A percentile compares a stretch with the other conserved stretches of the same genome.
Conservation (phyloP, 2,113 vertebrate genomes). For the Etheostoma cragini region DNA sequence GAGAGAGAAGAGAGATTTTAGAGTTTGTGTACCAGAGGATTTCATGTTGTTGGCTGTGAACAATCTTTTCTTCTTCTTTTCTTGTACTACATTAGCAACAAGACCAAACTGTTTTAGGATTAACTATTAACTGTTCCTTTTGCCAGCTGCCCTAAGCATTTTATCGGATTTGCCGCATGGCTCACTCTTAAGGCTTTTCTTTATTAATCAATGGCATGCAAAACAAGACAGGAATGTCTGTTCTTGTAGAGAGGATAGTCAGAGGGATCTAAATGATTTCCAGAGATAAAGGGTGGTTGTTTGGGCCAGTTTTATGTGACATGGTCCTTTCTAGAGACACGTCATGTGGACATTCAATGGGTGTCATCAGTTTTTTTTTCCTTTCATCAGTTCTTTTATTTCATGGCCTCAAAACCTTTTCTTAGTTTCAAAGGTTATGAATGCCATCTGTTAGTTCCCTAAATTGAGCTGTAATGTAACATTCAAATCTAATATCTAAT, state of each 20-base stretch:
- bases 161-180: neutral
- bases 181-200: neutral
- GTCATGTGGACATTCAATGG: neutral
- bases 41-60: conserved; percentile 19
- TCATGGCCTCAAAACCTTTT: neutral
- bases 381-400: neutral
- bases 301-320: neutral
- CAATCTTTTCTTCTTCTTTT: conserved; percentile 16
- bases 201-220: neutral
- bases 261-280: neutral
- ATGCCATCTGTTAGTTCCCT: neutral
- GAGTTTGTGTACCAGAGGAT: conserved; percentile 14
- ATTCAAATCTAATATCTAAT: neutral
- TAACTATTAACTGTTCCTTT: conserved; percentile 1
- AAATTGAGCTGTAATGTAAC: neutral
- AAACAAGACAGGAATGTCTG: neutral
- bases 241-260: neutral
- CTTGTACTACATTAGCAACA: conserved; percentile 29
- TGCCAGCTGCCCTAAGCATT: neutral
- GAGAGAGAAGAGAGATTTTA: no score
- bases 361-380: neutral
- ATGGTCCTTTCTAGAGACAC: neutral
- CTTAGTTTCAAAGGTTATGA: neutral
- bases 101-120: conserved; percentile 11
- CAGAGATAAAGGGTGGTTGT: neutral